These are phyloP conservation scores for Cuniculus paca DNA, from an alignment of 2,797 vertebrate species.

Conservation along the genomic window DNA sequence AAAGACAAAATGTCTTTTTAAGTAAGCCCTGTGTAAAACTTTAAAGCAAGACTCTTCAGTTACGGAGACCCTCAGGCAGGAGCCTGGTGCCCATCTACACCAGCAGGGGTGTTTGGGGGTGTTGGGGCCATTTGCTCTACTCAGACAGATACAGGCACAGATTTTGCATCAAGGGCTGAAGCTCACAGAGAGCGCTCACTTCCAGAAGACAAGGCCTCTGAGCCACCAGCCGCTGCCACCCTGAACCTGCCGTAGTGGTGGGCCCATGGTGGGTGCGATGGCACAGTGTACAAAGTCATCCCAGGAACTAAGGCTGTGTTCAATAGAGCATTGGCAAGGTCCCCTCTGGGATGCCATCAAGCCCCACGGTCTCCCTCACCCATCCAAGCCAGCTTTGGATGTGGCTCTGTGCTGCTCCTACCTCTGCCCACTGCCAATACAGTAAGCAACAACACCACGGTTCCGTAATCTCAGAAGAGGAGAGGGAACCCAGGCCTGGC, in stretches of 20 bases:
- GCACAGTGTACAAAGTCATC: rapidly evolving
- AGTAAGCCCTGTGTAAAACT: neutral
- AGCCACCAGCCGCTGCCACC: neutral
- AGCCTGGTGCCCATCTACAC: neutral
- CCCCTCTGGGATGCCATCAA: neutral
- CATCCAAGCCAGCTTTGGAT: neutral
- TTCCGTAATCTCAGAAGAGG: neutral
- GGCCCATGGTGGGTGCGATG: rapidly evolving
- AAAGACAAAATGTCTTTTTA: neutral
- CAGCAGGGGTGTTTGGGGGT: neutral
- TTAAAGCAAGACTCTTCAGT: neutral
- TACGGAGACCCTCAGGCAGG: neutral
- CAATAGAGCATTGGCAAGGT: neutral
- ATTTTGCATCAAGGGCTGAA: rapidly evolving
- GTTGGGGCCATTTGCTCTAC: neutral
- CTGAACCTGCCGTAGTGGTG: rapidly evolving
- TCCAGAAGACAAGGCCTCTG: rapidly evolving
- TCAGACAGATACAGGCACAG: neutral
- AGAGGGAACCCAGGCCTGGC: neutral
- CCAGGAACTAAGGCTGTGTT: rapidly evolving
- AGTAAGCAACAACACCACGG: rapidly evolving
- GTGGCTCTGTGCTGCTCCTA: neutral
- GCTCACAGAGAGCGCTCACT: rapidly evolving
- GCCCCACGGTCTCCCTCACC: neutral
- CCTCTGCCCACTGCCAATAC: rapidly evolving